These are phyloP conservation scores for Drosophila ironensis DNA, from an alignment of 1,140 invertebrate genomes.

Conservation along the genomic window DNA sequence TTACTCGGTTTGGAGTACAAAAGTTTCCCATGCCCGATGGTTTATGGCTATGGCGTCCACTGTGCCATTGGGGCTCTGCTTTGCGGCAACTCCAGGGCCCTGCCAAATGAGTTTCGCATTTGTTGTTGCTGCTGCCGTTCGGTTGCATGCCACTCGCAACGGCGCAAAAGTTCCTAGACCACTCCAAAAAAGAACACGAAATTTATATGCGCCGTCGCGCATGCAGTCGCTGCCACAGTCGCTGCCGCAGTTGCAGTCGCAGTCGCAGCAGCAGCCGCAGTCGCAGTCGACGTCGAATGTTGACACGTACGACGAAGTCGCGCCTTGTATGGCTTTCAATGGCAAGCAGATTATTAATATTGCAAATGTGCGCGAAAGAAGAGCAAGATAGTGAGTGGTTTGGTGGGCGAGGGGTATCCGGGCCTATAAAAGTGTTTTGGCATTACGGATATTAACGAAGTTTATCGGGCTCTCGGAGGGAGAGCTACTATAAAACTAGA, in stretches of 20 bases:
- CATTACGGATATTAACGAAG: slow-evolving; percentile 61
- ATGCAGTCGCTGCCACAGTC: slow-evolving; percentile 48
- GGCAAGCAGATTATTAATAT: slow-evolving; percentile 79
- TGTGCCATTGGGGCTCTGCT: slow-evolving; percentile 37
- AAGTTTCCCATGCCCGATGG: slow-evolving; percentile 51
- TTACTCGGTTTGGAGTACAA: slow-evolving; percentile 18
- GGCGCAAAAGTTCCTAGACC: slow-evolving; percentile 79
- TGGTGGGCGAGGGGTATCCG: neutral
- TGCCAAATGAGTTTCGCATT: slow-evolving; percentile 58
- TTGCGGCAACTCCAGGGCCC: slow-evolving; percentile 11
- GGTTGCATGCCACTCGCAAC: slow-evolving; percentile 70
- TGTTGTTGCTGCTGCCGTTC: slow-evolving; percentile 30
- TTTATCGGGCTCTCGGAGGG: slow-evolving; percentile 10
- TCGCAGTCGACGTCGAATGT: slow-evolving; percentile 68
- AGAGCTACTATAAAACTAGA: too few species aligned
- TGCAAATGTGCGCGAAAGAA: slow-evolving; percentile 45
- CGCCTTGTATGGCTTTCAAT: slow-evolving; percentile 79
- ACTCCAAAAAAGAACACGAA: slow-evolving; percentile 76
- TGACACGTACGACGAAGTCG: slow-evolving; percentile 68
- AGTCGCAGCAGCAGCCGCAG: slow-evolving; percentile 29
- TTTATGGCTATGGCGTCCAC: slow-evolving; percentile 56
- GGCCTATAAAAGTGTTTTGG: slow-evolving; percentile 72
- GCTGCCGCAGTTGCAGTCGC: slow-evolving; percentile 9
- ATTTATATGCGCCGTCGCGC: slow-evolving; percentile 79
- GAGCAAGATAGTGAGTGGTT: neutral